These are phyloP conservation scores for Ceratothoa steindachneri DNA, from an alignment of 2,888 invertebrate genomes.

Conservation along the genomic window DNA sequence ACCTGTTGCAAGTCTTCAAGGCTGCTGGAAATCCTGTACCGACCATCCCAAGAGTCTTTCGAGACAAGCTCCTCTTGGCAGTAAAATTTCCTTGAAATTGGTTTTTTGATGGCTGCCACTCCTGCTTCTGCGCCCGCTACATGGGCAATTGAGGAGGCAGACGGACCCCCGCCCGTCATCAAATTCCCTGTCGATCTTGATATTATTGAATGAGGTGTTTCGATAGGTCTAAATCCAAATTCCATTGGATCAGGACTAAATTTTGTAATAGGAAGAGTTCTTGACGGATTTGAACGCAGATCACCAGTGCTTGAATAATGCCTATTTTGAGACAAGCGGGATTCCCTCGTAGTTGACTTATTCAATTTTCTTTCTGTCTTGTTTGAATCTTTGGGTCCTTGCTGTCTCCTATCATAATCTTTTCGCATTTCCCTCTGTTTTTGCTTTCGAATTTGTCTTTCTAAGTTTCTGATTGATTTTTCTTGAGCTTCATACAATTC, in stretches of 20 bases:
- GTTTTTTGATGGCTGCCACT: constrained; percentile 18
- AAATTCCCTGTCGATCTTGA: constrained; percentile 43
- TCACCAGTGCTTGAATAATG: constrained; percentile 35
- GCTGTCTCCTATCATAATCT: not conserved
- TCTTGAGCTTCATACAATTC: constrained; percentile 45
- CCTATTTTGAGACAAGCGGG: not conserved
- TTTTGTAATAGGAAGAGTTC: constrained; percentile 41
- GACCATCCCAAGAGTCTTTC: constrained; percentile 5
- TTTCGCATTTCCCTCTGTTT: constrained; percentile 29
- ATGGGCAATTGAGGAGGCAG: constrained; percentile 30
- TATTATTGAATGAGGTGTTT: constrained; percentile 32
- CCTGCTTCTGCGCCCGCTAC: constrained; percentile 41
- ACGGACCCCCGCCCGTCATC: constrained; percentile 24
- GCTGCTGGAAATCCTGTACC: constrained; percentile 33
- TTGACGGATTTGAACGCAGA: constrained; percentile 24
- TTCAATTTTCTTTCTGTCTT: not conserved
- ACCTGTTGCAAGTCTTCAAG: constrained; percentile 45
- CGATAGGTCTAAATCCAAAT: constrained; percentile 46
- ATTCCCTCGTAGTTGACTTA: not conserved
- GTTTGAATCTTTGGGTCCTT: not conserved
- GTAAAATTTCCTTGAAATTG: not conserved
- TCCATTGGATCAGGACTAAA: constrained; percentile 47
- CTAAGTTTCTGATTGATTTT: constrained; percentile 42
- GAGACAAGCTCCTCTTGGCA: not conserved
- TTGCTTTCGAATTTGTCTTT: constrained; percentile 43